These are phyloP conservation scores for Burhinus oedicnemus DNA, from an alignment of 2,113 vertebrate genomes.

Conservation along the genomic window DNA sequence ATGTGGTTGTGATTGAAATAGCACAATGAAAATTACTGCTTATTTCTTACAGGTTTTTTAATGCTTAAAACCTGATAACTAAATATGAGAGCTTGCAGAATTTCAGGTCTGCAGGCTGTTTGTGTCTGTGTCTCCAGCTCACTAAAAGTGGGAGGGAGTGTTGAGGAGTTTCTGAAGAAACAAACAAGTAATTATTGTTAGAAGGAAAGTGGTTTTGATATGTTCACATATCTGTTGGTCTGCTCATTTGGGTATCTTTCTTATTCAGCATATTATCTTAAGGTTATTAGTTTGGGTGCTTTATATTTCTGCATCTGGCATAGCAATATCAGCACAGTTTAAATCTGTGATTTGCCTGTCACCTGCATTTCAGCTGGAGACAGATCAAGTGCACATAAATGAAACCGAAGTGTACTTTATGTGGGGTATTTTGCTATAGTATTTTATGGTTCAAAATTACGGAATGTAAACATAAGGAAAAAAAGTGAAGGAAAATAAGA, in stretches of 20 bases:
- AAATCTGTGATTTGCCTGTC: conserved; percentile 76
- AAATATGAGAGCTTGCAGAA: conserved; percentile 22
- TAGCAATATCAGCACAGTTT: conserved; percentile 60
- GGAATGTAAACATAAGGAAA: conserved; percentile 70
- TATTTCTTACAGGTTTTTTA: conserved; percentile 22
- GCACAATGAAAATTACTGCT: not conserved
- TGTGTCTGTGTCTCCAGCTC: not conserved
- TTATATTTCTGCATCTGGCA: conserved; percentile 70
- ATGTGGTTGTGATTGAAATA: not conserved
- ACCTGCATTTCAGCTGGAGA: conserved; percentile 72
- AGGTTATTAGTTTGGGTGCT: conserved; percentile 72
- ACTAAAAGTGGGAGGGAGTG: not conserved
- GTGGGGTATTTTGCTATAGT: conserved; percentile 56
- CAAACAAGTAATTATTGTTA: conserved; percentile 63
- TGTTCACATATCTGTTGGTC: conserved; percentile 25
- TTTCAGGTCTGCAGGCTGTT: not conserved
- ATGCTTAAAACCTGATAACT: conserved; percentile 33
- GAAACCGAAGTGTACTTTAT: conserved; percentile 73
- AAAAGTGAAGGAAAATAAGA: conserved; percentile 52
- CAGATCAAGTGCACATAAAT: conserved; percentile 77
- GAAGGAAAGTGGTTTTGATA: conserved; percentile 64
- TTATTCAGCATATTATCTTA: conserved; percentile 75
- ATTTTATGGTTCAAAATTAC: conserved; percentile 77
- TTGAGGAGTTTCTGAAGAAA: conserved; percentile 53
- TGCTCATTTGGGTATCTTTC: conserved; percentile 67